phyloP scores from a whole-genome alignment of 1,140 invertebrate species.

The Helicoverpa zea region DNA sequence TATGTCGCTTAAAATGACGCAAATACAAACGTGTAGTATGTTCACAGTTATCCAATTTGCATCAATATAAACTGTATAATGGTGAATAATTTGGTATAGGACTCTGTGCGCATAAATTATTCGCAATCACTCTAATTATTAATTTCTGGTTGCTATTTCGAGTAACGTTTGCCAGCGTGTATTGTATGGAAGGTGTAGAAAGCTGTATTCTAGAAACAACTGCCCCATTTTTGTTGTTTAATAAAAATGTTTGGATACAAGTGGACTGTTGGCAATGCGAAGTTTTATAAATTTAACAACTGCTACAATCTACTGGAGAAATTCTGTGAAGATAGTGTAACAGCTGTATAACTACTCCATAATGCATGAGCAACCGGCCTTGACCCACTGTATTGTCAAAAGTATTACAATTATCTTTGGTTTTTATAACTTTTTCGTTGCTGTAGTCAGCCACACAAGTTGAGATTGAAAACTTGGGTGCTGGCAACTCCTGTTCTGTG shows the following conservation, averaged over 20 bases:
- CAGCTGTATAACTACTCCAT: constrained; percentile 19
- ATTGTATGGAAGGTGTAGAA: too few relatives aligned
- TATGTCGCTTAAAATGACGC: neutral
- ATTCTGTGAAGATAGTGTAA: constrained; percentile 7
- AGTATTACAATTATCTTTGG: constrained; percentile 6
- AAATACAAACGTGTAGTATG: neutral
- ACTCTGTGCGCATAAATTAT: constrained; percentile 13
- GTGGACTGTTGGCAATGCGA: neutral
- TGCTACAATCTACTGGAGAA: neutral
- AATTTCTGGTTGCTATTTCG: constrained; percentile 8
- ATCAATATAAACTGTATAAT: constrained; percentile 6
- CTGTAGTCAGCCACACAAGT: too few relatives aligned
- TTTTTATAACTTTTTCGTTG: neutral
- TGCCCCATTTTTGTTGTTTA: neutral
- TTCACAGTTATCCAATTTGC: neutral
- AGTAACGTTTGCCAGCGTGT: neutral
- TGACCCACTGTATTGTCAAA: neutral
- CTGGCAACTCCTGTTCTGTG: neutral
- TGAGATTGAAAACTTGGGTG: too few relatives aligned
- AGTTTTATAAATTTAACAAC: constrained; percentile 7
- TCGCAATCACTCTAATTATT: constrained; percentile 5
- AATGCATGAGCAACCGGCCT: neutral
- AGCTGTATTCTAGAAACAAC: neutral
- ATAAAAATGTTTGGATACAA: neutral
- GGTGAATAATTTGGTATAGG: constrained; percentile 8